Evolutionary conservation across 2,113 vertebrate species (phyloP), one percentile per base, ranked within the genome.

Genomic region (Oreochromis aureus): DNA sequence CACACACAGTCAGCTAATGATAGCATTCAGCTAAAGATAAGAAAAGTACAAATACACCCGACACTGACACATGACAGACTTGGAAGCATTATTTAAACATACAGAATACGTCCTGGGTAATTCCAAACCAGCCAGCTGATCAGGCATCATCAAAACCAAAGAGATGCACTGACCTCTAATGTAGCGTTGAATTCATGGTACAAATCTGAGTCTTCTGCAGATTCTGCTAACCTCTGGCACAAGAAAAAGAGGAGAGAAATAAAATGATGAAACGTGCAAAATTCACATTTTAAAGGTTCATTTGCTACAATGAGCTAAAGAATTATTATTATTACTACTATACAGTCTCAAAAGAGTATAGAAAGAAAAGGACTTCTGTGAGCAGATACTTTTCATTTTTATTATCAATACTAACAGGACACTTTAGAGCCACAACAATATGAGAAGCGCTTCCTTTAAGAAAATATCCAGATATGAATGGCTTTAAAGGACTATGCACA

Each of bases 171-270:
- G 85, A 99, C 98, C 98, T 96, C 54, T 87, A 99, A 85, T 0
- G 98, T 95, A 5, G 97, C 90, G 24, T 99, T 99, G 96, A 96
- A 99, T 2, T 98, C 97, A 0, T 99, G 98, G 83, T 98, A 98
- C 82, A 99, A 95, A 89, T 99, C 98, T 4, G 98, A 98, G 1
- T 99, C 98, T 86, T 99, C 98, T 3, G 98, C 98, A 58, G 98
- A 97, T 83, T 98, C 98, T 22, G 98, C 98, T 69, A 99, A 82
- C 73, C 97, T 97, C 98, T 99, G 92, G 71, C 44, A 44, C 16
- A 56, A 39, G 13, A 78, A 81, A 73, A 13, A 48, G 10, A 56
- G 22, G 53, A 24, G 12, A 15, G 15, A 53, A 9, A 63, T 15
- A 3, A 78, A 56, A 81, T 19, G 2, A 81, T 81, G 6, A 53